A percentile compares a stretch with the other conserved stretches of the same genome.
phyloP scores from a whole-genome alignment of 1,140 invertebrate genomes.

The Oedothorax gibbosus region DNA sequence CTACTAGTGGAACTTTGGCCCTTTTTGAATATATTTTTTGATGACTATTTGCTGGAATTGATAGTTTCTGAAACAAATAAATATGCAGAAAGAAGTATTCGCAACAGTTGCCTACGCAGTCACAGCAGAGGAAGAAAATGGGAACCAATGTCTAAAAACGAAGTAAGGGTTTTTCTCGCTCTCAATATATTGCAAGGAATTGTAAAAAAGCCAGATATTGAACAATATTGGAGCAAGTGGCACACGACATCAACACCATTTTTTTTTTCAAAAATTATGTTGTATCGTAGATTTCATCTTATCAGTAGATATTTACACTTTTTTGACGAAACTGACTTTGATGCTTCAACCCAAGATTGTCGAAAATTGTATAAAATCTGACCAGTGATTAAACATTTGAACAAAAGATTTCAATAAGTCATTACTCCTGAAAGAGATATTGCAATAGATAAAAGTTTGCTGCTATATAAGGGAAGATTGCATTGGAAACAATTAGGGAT shows the following conservation, averaged over 20 bases:
- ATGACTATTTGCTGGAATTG: slow-evolving; percentile 15
- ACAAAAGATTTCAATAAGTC: slow-evolving; percentile 8
- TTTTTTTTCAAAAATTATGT: slow-evolving; percentile 16
- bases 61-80: slow-evolving; percentile 36
- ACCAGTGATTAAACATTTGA: slow-evolving; percentile 14
- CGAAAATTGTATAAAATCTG: slow-evolving; percentile 19
- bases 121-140: slow-evolving; percentile 12
- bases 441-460: slow-evolving; percentile 29
- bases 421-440: slow-evolving; percentile 36
- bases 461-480: no score
- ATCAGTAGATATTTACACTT: slow-evolving; percentile 23
- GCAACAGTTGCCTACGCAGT: background rate
- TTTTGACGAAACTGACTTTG: no score
- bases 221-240: slow-evolving; percentile 21
- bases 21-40: slow-evolving; percentile 44
- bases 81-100: slow-evolving; percentile 24
- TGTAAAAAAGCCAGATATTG: slow-evolving; percentile 34
- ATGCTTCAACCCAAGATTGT: background rate
- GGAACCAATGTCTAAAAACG: slow-evolving; percentile 1
- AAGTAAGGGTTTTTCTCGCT: slow-evolving; percentile 4
- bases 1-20: slow-evolving; percentile 19
- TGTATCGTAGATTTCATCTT: slow-evolving; percentile 8
- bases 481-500: no score
- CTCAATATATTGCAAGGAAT: slow-evolving; percentile 25
- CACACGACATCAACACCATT: background rate